Evolutionary conservation across 2,113 vertebrate species (phyloP).

Genomic region (Trematomus loennbergii): DNA sequence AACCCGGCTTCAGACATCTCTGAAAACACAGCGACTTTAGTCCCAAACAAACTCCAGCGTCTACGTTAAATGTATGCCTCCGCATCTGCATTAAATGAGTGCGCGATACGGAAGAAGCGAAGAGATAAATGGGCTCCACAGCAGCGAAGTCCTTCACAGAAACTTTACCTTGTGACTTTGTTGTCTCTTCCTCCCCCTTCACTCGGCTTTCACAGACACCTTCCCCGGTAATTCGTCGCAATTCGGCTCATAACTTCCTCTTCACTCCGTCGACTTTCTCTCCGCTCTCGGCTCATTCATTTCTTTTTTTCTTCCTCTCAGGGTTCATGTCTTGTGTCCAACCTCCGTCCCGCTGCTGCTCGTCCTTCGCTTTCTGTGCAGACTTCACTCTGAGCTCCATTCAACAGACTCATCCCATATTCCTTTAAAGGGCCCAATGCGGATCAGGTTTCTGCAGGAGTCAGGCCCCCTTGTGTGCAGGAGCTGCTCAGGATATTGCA

Average conservation of each 20-base stretch:
- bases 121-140: not conserved
- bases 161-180: slow-evolving; percentile 75
- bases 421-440: slow-evolving; percentile 84
- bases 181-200: slow-evolving; percentile 30
- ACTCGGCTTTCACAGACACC: slow-evolving; percentile 64
- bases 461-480: slow-evolving; percentile 67
- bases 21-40: slow-evolving; percentile 33
- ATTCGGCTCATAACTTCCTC: slow-evolving; percentile 50
- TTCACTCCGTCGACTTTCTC: slow-evolving; percentile 14
- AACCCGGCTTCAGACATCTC: slow-evolving; percentile 19
- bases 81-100: not conserved
- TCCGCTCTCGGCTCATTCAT: slow-evolving; percentile 57
- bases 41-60: slow-evolving; percentile 10
- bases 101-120: not conserved
- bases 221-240: slow-evolving; percentile 53
- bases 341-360: slow-evolving; percentile 11
- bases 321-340: not conserved
- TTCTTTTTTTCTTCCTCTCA: not conserved
- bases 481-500: slow-evolving; percentile 78
- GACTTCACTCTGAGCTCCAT: slow-evolving; percentile 71
- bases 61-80: not conserved
- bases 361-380: slow-evolving; percentile 41
- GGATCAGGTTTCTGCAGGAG: slow-evolving; percentile 80
- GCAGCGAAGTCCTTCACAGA: slow-evolving; percentile 8
- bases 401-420: slow-evolving; percentile 83